Percentiles rank a stretch among this genome's conserved stretches.
phyloP scores from a whole-genome alignment of 2,888 invertebrate species.

The Ophion slaviceki region DNA sequence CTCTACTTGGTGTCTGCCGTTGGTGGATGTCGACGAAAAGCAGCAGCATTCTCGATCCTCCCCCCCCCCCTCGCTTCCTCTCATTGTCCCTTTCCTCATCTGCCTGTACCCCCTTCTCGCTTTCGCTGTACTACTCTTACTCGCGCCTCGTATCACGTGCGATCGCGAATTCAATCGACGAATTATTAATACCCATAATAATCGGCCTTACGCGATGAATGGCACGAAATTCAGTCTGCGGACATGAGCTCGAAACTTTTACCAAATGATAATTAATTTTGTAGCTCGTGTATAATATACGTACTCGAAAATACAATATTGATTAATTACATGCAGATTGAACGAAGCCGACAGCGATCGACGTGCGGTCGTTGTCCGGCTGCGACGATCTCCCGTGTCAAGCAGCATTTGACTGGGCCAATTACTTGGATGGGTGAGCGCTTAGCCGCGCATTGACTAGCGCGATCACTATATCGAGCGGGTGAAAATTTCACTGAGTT shows the following conservation, averaged over 20 bases:
- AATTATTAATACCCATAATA: constrained; percentile 62
- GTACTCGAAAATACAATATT: neutral
- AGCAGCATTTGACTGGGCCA: too few relatives aligned
- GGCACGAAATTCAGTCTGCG: constrained; percentile 35
- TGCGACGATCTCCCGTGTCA: too few relatives aligned
- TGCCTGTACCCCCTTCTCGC: neutral
- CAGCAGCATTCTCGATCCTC: constrained; percentile 36
- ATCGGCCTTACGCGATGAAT: constrained; percentile 43
- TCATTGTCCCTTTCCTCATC: constrained; percentile 27
- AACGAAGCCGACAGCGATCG: neutral
- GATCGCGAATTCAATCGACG: constrained; percentile 57
- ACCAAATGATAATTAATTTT: constrained; percentile 36
- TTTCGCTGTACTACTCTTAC: constrained; percentile 22
- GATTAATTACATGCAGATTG: constrained; percentile 2
- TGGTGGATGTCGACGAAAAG: constrained; percentile 59
- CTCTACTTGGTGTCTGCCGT: constrained; percentile 55
- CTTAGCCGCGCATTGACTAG: too few relatives aligned
- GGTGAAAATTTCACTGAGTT: too few relatives aligned
- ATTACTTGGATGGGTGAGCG: too few relatives aligned
- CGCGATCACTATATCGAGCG: too few relatives aligned
- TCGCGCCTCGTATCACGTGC: constrained; percentile 34
- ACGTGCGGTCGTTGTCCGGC: neutral
- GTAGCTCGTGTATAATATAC: constrained; percentile 11
- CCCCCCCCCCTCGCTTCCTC: constrained; percentile 31
- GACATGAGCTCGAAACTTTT: neutral